Evolutionary conservation across 1,140 invertebrate species (phyloP), one percentile per base, ranked within the genome.

Genomic region (Zophobas atratus): DNA sequence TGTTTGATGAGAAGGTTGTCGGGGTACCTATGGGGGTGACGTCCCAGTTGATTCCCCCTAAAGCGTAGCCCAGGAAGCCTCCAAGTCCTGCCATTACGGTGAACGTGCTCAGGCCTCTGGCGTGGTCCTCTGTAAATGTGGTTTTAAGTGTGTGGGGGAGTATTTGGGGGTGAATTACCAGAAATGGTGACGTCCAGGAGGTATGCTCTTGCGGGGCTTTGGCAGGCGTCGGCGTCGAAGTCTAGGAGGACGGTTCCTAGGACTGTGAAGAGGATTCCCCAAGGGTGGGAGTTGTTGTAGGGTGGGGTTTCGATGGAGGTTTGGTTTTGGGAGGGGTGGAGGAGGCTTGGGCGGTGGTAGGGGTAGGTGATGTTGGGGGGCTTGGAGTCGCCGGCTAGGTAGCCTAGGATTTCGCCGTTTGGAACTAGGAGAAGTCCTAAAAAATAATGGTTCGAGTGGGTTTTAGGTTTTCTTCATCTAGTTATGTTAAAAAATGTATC

Each of bases 61-160:
- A 90, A 1, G 94, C 92, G 85, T 99, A 99, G 0, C 97, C 98
- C 85, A 98, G 91, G 81, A 95, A 95, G 6, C 98, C 97, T 3
- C 98, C 98, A 0, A 98, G 87, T 0, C 97, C 98, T 0, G 97
- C 97, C 96, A 99, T 98, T 75, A 98, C 92, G 0, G 97, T 98
- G 82, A 99, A 99, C 1, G 96, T 98, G 78, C 96, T 98, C 1
- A 99, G 87, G 0, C 98, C 97, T 80, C 91, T 91, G 0, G 96
- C 94, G 84, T 99, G 97, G 85, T 99, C 97, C 88, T 97, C 96
- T 92, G 85, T 20, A 32, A 88, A 86, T 55, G 4, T 76, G 1
- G 1, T 70, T 41, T 77, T 77, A 34, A 20, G 43, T 4, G 43
- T 46, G 0, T 39, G 33, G 33, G 34, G 56, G 35, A n/a, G 6